A percentile compares a stretch with the other conserved stretches of the same genome.
Evolutionary conservation across 2,113 vertebrate genomes (phyloP).

Genomic region (Alouatta palliata): DNA sequence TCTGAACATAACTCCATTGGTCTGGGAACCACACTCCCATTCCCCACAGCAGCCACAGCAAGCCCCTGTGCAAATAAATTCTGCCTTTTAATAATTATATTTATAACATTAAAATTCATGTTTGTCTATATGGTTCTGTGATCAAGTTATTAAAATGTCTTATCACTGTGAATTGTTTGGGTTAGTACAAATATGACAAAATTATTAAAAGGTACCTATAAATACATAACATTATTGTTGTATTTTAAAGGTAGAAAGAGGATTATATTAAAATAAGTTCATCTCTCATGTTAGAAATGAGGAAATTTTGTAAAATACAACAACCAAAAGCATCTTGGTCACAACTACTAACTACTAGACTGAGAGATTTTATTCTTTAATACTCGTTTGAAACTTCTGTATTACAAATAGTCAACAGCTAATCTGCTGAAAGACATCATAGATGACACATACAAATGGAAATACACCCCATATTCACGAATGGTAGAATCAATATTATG

Average conservation of each 20-base stretch:
- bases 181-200: slow-evolving; percentile 69
- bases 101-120: slow-evolving; percentile 75
- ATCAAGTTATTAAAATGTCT: slow-evolving; percentile 76
- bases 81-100: slow-evolving; percentile 73
- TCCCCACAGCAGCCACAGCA: too few relatives aligned
- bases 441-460: too few relatives aligned
- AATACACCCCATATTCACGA: too few relatives aligned
- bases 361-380: slow-evolving; percentile 66
- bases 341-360: slow-evolving; percentile 67
- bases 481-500: too few relatives aligned
- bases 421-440: not conserved
- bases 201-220: slow-evolving; percentile 79
- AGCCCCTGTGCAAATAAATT: slow-evolving; percentile 69
- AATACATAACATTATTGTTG: slow-evolving; percentile 67
- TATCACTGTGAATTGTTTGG: slow-evolving; percentile 67
- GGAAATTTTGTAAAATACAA: slow-evolving; percentile 72
- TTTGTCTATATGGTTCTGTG: slow-evolving; percentile 72
- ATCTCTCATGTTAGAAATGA: slow-evolving; percentile 72
- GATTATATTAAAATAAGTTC: slow-evolving; percentile 53
- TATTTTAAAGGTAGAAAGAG: slow-evolving; percentile 69
- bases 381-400: slow-evolving; percentile 64
- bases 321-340: slow-evolving; percentile 70
- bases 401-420: slow-evolving; percentile 69
- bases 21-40: too few relatives aligned
- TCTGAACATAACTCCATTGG: too few relatives aligned